Base-by-base conservation (phyloP, 2,113 vertebrate species). In the Sinosuthora webbiana region DNA sequence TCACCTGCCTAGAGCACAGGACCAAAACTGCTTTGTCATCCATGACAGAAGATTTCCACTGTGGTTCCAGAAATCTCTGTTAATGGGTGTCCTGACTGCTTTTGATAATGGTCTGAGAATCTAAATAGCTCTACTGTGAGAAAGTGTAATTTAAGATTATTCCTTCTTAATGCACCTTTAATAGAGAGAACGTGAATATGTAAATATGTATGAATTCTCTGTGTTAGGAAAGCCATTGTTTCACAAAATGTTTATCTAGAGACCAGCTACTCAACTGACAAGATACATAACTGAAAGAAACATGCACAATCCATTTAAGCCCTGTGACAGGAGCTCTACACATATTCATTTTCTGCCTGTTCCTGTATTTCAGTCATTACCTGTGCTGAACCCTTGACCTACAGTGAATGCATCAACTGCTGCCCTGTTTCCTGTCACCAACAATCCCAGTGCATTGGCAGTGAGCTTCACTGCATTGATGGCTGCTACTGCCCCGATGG, bases 401-500 rank as follows among this genome's bases (percentile, higher is more conserved):
- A 99, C 97, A 99, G 97, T 3, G 99, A 99, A 56, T 99, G 99
- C 70, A 98, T 99, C 64, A 97, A 97, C 93, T 99, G 99, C 97
- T 99, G 99, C 92, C 99, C 99, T 1, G 96, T 96, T 33, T 98
- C 98, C 10, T 99, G 99, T 95, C 98, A 90, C 50, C 96, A 98
- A 10, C 98, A 98, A 27, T 93, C 97, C 1, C 97, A 98, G 11
- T 99, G 99, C 47, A 97, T 99, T 63, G 99, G 98, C 97, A 99
- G 98, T 83, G 98, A 99, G 94, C 98, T 99, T 67, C 97, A 99
- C 88, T 99, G 99, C 79, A 94, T 99, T 84, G 99, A 99, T 23
- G 99, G 99, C 90, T 99, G 99, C 96, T 99, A 99, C 96, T 99
- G 99, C 94, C 98, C 99, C 1, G 97, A 99, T 2, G 99, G 99